phyloP scores from a whole-genome alignment of 2,888 invertebrate species.

The Melitaea athalia region DNA sequence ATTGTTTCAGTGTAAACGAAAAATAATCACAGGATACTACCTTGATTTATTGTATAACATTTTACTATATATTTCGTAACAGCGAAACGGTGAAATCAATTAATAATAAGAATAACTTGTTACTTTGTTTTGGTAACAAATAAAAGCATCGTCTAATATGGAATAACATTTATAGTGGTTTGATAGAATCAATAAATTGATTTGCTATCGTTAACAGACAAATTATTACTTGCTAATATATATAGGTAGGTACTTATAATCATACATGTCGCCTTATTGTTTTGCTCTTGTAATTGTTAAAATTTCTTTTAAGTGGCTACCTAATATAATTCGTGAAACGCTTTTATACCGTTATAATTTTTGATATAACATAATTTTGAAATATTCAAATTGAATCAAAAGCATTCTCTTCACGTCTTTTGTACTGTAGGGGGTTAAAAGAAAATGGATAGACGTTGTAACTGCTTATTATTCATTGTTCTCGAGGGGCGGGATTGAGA shows the following conservation, averaged over 20 bases:
- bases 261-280: no score
- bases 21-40: conserved; percentile 70
- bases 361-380: conserved; percentile 50
- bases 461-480: conserved; percentile 79
- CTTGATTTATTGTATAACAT: conserved; percentile 63
- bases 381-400: conserved; percentile 77
- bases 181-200: not conserved
- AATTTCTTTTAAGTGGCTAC: not conserved
- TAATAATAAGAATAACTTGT: not conserved
- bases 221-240: no score
- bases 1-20: conserved; percentile 65
- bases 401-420: conserved; percentile 65
- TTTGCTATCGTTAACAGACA: no score
- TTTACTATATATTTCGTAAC: conserved; percentile 30
- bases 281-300: not conserved
- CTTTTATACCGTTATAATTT: not conserved
- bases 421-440: conserved; percentile 67
- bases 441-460: conserved; percentile 78
- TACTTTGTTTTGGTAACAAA: not conserved
- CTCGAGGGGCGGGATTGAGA: conserved; percentile 54
- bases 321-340: no score
- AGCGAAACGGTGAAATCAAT: conserved; percentile 10
- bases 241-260: no score
- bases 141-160: not conserved
- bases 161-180: no score